Evolutionary conservation across 1,140 invertebrate genomes (phyloP).

Genomic region (Leptopilina boulardi): DNA sequence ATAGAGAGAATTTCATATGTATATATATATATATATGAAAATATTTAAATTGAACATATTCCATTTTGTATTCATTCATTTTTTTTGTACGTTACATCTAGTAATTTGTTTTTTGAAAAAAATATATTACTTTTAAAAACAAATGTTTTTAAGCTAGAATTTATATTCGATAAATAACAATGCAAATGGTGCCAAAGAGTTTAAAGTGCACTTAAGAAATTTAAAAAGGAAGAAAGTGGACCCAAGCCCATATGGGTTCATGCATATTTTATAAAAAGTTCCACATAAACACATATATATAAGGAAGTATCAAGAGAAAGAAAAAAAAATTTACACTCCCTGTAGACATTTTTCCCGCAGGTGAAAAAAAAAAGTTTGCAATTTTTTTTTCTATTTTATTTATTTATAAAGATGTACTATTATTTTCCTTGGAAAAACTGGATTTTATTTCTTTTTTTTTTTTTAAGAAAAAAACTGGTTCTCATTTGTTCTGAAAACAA

Average conservation of each 20-base stretch:
- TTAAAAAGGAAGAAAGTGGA: constrained; percentile 23
- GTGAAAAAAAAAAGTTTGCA: background rate
- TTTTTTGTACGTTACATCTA: too few species aligned
- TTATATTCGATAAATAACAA: background rate
- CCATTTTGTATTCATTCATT: too few species aligned
- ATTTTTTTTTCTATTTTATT: background rate
- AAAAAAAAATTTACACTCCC: background rate
- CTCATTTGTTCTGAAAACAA: too few species aligned
- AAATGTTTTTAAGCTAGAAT: background rate
- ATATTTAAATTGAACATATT: too few species aligned
- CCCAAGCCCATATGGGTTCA: background rate
- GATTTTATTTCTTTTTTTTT: too few species aligned
- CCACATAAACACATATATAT: constrained; percentile 3
- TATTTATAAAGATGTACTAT: too few species aligned
- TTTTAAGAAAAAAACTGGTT: too few species aligned
- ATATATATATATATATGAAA: background rate
- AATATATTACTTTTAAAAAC: background rate
- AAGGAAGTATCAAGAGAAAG: background rate
- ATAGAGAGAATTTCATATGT: background rate
- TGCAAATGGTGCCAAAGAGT: background rate
- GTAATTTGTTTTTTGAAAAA: too few species aligned
- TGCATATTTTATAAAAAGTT: constrained; percentile 19
- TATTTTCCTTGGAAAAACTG: too few species aligned
- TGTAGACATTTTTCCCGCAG: background rate
- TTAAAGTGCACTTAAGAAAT: constrained; percentile 14